Conservation (phyloP, 2,888 invertebrate genomes). For the Diarsia brunnea region DNA sequence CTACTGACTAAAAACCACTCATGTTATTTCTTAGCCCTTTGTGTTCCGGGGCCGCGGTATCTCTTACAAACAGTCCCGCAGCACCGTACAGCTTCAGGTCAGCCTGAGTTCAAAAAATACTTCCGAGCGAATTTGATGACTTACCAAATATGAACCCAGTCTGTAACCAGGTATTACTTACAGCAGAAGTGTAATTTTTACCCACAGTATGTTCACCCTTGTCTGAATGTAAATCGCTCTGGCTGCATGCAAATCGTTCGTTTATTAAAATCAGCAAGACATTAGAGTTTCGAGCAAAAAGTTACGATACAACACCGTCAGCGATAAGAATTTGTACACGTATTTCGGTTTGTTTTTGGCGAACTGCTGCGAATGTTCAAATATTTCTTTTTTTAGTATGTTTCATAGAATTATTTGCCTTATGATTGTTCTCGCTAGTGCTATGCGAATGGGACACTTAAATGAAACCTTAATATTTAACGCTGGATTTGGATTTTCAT, state of each 20-base stretch:
- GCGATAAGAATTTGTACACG: conserved; percentile 63
- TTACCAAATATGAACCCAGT: neutral
- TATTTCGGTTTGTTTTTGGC: conserved; percentile 14
- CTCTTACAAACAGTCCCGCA: too few species aligned
- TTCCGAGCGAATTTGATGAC: neutral
- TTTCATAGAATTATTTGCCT: neutral
- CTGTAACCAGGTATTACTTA: conserved; percentile 22
- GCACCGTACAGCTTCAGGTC: neutral
- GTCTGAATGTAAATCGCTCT: conserved; percentile 62
- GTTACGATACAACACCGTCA: conserved; percentile 60
- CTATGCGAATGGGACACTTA: neutral
- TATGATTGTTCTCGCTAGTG: neutral
- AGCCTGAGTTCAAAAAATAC: neutral
- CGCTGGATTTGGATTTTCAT: neutral
- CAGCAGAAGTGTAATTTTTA: conserved; percentile 53
- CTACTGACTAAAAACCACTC: too few species aligned
- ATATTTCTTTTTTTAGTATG: neutral
- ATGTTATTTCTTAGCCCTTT: too few species aligned
- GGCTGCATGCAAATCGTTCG: conserved; percentile 62
- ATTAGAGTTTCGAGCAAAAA: conserved; percentile 65
- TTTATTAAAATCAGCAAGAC: conserved; percentile 70
- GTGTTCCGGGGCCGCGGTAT: too few species aligned
- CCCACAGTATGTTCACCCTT: conserved; percentile 53
- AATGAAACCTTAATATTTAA: neutral
- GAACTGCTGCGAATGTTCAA: neutral